Conservation (phyloP, 2,888 invertebrate genomes). For the Macropis europaea region DNA sequence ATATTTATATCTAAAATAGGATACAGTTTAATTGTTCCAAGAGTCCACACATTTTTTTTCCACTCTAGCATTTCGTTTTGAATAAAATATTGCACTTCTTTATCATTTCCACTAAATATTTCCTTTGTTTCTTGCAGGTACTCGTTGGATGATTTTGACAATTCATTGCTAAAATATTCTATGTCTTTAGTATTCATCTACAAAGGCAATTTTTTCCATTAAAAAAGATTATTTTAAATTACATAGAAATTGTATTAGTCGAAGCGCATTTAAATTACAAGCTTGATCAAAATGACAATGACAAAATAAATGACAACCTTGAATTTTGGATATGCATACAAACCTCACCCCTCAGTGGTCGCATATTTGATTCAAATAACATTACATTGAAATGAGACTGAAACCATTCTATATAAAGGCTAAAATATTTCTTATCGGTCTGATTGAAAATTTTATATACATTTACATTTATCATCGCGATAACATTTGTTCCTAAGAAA, state of each 20-base stretch:
- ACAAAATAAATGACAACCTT: background rate
- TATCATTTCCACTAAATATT: slow-evolving; percentile 60
- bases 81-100: slow-evolving; percentile 60
- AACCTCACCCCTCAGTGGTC: slow-evolving; percentile 60
- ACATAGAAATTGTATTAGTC: too few relatives aligned
- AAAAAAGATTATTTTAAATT: background rate
- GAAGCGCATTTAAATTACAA: too few relatives aligned
- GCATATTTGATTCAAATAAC: slow-evolving; percentile 29
- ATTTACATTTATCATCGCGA: slow-evolving; percentile 37
- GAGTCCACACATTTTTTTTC: slow-evolving; percentile 63
- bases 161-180: slow-evolving; percentile 35
- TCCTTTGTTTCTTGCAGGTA: slow-evolving; percentile 56
- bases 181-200: slow-evolving; percentile 57
- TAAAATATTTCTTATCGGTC: slow-evolving; percentile 40
- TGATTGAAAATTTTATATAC: slow-evolving; percentile 47
- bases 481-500: background rate
- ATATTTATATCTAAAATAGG: slow-evolving; percentile 41
- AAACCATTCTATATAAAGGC: slow-evolving; percentile 54
- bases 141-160: slow-evolving; percentile 49
- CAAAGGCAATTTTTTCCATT: slow-evolving; percentile 15
- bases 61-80: slow-evolving; percentile 55
- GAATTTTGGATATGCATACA: slow-evolving; percentile 24
- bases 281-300: too few relatives aligned
- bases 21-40: slow-evolving; percentile 59
- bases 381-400: slow-evolving; percentile 49